Base-by-base conservation (phyloP, 2,797 vertebrate genomes). In the Streptopelia turtur region DNA sequence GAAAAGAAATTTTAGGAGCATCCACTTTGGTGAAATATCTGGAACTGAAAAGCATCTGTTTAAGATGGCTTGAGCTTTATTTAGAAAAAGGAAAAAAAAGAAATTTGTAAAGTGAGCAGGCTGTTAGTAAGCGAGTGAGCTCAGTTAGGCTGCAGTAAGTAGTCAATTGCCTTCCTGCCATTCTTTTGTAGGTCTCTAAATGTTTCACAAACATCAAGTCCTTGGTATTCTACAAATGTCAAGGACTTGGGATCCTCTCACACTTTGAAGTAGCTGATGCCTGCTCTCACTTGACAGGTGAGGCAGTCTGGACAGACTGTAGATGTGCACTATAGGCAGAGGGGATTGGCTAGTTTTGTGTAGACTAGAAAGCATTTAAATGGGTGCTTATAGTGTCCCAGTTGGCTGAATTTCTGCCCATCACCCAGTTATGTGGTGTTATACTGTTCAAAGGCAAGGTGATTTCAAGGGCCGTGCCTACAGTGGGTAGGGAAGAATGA, bases 391-490 rank as follows among this genome's bases (percentile, higher is more conserved):
- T 31, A 50, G 23, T 69, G 47, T 70, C 64, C 56, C 84, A 59
- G 17, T 41, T 59, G 55, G 24, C 28, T 66, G 43, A 82, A 77
- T 79, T 94, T 90, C 53, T 94, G 64, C 81, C 30, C 21, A 3
- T 87, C 5, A 3, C 47, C 52, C 3, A 1, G 22, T 94, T 95
- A 68, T 52, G 24, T 55, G 59, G 28, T 86, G n/a, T 82, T 87
- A 78, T 72, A 15, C 24, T 60, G 35, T 64, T 90, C 24, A 65
- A 70, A 86, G 35, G 81, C 72, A 88, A 85, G 85, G 85, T 77
- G 80, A 91, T 65, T 93, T 95, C 76, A 93, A 90, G 90, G 77
- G 70, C 72, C 86, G 37, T 91, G 85, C 72, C 64, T 84, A n/a
- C 12, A 81, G 93, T 91, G 83, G 39, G 31, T 91, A 50, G 59